Evolutionary conservation across 2,888 invertebrate genomes (phyloP), one percentile per base, ranked within the genome.

Genomic region (Hymenopus coronatus): DNA sequence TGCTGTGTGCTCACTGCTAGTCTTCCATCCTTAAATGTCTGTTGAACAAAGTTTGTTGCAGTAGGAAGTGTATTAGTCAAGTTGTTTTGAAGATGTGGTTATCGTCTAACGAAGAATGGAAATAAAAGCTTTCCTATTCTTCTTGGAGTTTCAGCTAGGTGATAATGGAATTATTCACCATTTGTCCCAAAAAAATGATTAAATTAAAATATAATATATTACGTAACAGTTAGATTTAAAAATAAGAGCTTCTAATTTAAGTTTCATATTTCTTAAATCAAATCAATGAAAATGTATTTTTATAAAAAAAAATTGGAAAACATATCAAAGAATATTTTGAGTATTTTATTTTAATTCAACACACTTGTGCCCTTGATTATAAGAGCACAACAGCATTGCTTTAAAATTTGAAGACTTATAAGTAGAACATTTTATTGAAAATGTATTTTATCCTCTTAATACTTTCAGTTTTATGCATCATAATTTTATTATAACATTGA

Each of bases 1-100:
- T 83, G 83, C 28, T 88, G 70, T 81, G 88, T 89, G 89, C 89
- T 89, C 89, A 88, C 82, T 88, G 83, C 89, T 89, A 89, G 89
- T 89, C 89, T 89, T 89, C 89, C 88, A 88, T 82, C 46, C 88
- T 88, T 85, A 85, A 30, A 82, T 27, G 85, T 87, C 82, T 40
- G 40, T 33, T 82, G 87, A 82, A 87, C 28, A 33, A 82, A 87
- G 82, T 33, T 82, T 87, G 87, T 30, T 82, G 82, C 33, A 87
- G 87, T 40, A 82, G 82, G 33, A 87, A n/a, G 33, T 33, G 20
- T 20, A 70, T 70, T 70, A 70, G 54, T 70, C 54, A 70, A 70
- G 20, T 70, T 70, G 15, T 15, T 70, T 25, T 20, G 54, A 70
- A 70, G 54, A 70, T 20, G 20, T 70, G 54, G 54, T 15, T 54